Conservation (phyloP, 1,140 invertebrate genomes). For the Oreohelix idahoensis region DNA sequence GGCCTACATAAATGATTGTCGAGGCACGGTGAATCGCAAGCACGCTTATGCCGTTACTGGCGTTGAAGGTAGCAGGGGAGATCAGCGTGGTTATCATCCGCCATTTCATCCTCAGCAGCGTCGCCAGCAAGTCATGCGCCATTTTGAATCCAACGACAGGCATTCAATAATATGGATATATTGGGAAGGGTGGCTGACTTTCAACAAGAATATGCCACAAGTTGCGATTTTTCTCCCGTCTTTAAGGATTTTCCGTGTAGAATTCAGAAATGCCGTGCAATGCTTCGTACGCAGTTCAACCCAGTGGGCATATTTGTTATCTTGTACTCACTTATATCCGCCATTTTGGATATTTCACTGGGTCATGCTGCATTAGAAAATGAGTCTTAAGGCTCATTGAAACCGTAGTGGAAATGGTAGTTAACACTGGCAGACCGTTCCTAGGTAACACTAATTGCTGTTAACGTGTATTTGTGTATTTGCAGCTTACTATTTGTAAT, state of each 20-base stretch:
- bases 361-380: slow-evolving; percentile 21
- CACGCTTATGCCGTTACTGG: background rate
- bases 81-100: slow-evolving; percentile 33
- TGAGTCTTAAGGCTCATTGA: background rate
- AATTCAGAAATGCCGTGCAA: too few relatives aligned
- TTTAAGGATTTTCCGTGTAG: too few relatives aligned
- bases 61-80: slow-evolving; percentile 9
- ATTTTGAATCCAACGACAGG: slow-evolving; percentile 8
- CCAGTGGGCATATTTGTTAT: too few relatives aligned
- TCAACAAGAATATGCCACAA: too few relatives aligned
- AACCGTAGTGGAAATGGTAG: background rate
- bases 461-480: too few relatives aligned
- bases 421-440: too few relatives aligned
- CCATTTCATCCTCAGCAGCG: slow-evolving; percentile 26
- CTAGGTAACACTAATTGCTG: too few relatives aligned
- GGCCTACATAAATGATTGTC: too few relatives aligned
- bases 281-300: too few relatives aligned
- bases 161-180: background rate
- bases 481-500: too few relatives aligned
- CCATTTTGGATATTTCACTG: background rate
- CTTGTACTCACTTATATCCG: background rate
- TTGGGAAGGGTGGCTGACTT: too few relatives aligned
- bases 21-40: background rate
- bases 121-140: slow-evolving; percentile 5
- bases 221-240: too few relatives aligned